Evolutionary conservation across 2,113 vertebrate species (phyloP).

Genomic region (Burhinus bistriatus): DNA sequence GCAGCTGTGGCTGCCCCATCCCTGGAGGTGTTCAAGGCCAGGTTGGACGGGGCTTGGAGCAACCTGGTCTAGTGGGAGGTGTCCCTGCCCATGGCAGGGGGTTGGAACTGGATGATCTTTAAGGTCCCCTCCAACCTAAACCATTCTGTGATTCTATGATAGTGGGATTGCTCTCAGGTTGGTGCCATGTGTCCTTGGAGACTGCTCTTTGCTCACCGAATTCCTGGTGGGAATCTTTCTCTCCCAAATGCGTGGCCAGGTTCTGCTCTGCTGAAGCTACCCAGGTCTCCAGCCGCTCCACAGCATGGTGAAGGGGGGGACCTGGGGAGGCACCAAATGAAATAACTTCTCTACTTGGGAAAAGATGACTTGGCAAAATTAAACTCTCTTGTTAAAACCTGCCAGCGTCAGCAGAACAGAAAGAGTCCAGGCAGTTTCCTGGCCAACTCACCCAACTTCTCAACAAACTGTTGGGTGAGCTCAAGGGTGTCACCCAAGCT

Average conservation of each 20-base stretch:
- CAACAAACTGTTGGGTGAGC: not conserved
- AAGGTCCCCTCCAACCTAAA: too few species aligned
- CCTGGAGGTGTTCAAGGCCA: too few species aligned
- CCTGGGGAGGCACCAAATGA: not conserved
- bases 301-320: fast-evolving
- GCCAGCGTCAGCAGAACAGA: not conserved
- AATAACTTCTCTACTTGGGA: not conserved
- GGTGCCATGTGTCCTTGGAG: not conserved
- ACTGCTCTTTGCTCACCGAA: not conserved
- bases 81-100: too few species aligned
- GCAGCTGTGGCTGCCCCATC: too few species aligned
- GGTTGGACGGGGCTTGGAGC: too few species aligned
- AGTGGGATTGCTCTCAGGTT: not conserved
- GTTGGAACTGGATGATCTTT: too few species aligned
- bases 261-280: not conserved
- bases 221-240: not conserved
- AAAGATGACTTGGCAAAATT: not conserved
- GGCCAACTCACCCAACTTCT: not conserved
- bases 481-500: not conserved
- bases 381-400: not conserved
- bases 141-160: too few species aligned
- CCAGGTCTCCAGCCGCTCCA: not conserved
- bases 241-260: fast-evolving
- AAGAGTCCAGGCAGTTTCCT: not conserved
- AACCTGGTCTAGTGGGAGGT: too few species aligned